Conservation (phyloP, 2,797 vertebrate species). For the Rhinoraja longicauda region DNA sequence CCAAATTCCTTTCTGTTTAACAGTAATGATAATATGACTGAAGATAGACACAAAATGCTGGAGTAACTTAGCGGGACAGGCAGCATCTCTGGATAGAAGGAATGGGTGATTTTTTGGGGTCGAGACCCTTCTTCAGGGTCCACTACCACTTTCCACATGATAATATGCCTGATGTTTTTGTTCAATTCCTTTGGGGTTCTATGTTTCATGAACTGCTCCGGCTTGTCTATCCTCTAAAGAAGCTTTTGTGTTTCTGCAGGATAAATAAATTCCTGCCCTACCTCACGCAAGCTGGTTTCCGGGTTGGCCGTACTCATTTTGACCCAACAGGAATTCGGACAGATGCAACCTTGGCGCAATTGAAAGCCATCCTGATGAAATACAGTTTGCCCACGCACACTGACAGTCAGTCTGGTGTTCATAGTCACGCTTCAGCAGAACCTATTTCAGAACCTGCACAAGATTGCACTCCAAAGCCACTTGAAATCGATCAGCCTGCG, state of each 20-base stretch:
- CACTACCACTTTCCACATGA: too few relatives aligned
- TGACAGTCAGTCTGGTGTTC: slow-evolving; percentile 47
- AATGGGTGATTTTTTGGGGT: too few relatives aligned
- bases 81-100: too few relatives aligned
- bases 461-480: background rate
- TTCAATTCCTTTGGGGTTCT: background rate
- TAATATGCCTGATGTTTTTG: background rate
- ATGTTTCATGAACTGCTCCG: background rate
- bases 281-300: slow-evolving; percentile 84
- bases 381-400: slow-evolving; percentile 77
- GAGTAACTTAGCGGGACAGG: too few relatives aligned
- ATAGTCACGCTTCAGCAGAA: slow-evolving; percentile 47
- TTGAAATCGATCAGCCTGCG: slow-evolving; percentile 1
- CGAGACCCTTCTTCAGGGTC: too few relatives aligned
- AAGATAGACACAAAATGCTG: too few relatives aligned
- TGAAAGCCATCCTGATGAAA: slow-evolving; percentile 80
- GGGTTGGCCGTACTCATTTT: slow-evolving; percentile 90
- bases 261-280: slow-evolving; percentile 88
- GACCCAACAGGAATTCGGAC: slow-evolving; percentile 93
- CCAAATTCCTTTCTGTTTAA: background rate
- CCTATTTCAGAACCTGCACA: background rate
- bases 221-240: background rate
- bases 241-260: slow-evolving; percentile 55
- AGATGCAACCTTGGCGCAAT: slow-evolving; percentile 74
- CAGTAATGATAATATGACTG: background rate